A percentile compares a stretch with the other conserved stretches of the same genome.
These are phyloP conservation scores for Drosophila trichaetosa DNA, from an alignment of 2,888 invertebrate genomes.

Conservation along the genomic window DNA sequence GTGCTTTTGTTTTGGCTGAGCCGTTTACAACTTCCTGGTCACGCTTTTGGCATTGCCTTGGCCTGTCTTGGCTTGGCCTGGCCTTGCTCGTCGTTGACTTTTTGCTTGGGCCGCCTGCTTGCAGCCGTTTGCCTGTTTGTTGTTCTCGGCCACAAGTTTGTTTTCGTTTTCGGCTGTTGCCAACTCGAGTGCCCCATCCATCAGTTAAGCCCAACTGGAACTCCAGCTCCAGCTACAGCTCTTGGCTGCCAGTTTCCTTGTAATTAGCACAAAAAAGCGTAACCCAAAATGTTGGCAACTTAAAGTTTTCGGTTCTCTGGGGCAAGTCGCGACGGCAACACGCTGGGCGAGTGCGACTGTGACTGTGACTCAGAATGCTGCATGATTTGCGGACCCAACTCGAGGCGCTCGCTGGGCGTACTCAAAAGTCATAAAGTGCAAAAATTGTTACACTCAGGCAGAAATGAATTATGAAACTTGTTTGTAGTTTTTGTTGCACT, in stretches of 20 bases:
- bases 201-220: slow-evolving; percentile 39
- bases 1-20: slow-evolving; percentile 64
- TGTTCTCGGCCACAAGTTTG: slow-evolving; percentile 73
- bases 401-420: slow-evolving; percentile 68
- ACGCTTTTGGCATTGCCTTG: slow-evolving; percentile 68
- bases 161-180: slow-evolving; percentile 70
- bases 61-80: slow-evolving; percentile 45
- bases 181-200: slow-evolving; percentile 69
- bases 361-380: slow-evolving; percentile 41
- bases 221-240: slow-evolving; percentile 15
- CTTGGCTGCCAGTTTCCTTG: slow-evolving; percentile 58
- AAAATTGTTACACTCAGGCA: slow-evolving; percentile 81
- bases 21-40: slow-evolving; percentile 81
- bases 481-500: slow-evolving; percentile 66
- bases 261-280: slow-evolving; percentile 74
- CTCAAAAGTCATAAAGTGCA: slow-evolving; percentile 79
- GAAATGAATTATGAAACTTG: slow-evolving; percentile 79
- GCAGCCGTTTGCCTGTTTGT: slow-evolving; percentile 56
- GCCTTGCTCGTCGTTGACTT: slow-evolving; percentile 53
- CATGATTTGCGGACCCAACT: slow-evolving; percentile 71
- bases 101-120: slow-evolving; percentile 32
- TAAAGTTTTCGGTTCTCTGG: slow-evolving; percentile 51
- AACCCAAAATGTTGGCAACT: slow-evolving; percentile 72
- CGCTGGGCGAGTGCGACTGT: slow-evolving; percentile 37
- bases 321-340: slow-evolving; percentile 37